phyloP scores from a whole-genome alignment of 2,888 invertebrate genomes.

The Stenurella melanura region DNA sequence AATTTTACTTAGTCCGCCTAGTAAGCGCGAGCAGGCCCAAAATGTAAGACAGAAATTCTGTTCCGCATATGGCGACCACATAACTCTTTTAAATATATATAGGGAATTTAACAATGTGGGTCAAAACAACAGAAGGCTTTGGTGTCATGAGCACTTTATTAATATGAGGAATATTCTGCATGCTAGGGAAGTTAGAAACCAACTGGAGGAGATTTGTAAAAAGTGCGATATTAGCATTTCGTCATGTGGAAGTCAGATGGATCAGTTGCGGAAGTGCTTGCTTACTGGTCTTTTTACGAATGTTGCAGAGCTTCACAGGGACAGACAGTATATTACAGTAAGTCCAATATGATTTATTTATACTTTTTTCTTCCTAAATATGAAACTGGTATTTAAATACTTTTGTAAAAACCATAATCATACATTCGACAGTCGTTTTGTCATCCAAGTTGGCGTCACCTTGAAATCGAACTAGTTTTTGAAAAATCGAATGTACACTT shows the following conservation, averaged over 20 bases:
- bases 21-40: conserved; percentile 85
- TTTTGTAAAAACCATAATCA: too few species aligned
- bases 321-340: conserved; percentile 82
- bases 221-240: conserved; percentile 77
- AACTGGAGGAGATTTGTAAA: conserved; percentile 81
- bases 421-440: too few species aligned
- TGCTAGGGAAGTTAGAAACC: conserved; percentile 86
- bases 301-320: conserved; percentile 86
- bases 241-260: conserved; percentile 80
- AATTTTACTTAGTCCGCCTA: conserved; percentile 83
- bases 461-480: too few species aligned
- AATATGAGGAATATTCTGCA: conserved; percentile 88
- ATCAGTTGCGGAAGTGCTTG: conserved; percentile 85
- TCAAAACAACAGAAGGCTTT: conserved; percentile 76
- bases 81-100: conserved; percentile 92
- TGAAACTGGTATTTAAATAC: too few species aligned
- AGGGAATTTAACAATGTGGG: conserved; percentile 84
- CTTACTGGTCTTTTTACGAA: conserved; percentile 89
- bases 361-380: too few species aligned
- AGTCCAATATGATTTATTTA: conserved; percentile 63
- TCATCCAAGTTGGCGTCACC: too few species aligned
- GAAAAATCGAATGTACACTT: too few species aligned
- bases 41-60: conserved; percentile 86
- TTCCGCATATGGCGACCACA: conserved; percentile 92
- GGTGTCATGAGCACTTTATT: conserved; percentile 94